Percentiles rank a stretch among this genome's conserved stretches.
phyloP scores from a whole-genome alignment of 92 coral and sea anemone genomes.

The Pocillopora meandrina region DNA sequence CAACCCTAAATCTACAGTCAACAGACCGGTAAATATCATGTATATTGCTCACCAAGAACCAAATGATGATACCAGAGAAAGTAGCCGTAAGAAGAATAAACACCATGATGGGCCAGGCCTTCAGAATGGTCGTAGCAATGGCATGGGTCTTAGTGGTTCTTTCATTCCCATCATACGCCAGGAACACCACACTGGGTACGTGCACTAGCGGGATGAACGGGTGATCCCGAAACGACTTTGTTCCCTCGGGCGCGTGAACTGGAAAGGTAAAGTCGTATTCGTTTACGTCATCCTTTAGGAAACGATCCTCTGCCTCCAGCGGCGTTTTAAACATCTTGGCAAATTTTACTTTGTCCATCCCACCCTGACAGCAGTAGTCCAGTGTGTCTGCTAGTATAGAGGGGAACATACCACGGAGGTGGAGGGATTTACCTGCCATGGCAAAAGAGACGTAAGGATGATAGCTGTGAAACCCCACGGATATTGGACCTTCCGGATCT shows the following conservation, averaged over 20 bases:
- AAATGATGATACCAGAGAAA: slow-evolving; percentile 62
- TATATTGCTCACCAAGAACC: slow-evolving; percentile 62
- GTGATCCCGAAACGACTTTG: slow-evolving; percentile 54
- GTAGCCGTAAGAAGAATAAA: slow-evolving; percentile 61
- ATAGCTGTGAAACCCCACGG: slow-evolving; percentile 27
- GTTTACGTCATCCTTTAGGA: slow-evolving; percentile 17
- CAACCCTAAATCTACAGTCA: not conserved
- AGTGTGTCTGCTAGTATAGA: slow-evolving; percentile 55
- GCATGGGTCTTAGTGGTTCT: slow-evolving; percentile 44
- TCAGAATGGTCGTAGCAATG: slow-evolving; percentile 49
- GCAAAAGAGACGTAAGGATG: slow-evolving; percentile 27
- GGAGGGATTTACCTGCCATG: not conserved
- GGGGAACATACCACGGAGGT: slow-evolving; percentile 69
- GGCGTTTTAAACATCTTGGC: slow-evolving; percentile 53
- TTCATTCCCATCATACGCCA: slow-evolving; percentile 44
- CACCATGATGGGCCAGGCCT: slow-evolving; percentile 67
- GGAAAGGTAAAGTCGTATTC: slow-evolving; percentile 77
- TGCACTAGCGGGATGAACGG: slow-evolving; percentile 58
- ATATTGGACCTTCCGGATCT: slow-evolving; percentile 14
- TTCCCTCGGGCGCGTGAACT: slow-evolving; percentile 54
- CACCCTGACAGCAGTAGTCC: slow-evolving; percentile 57
- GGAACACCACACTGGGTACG: slow-evolving; percentile 64
- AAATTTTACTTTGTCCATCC: slow-evolving; percentile 37
- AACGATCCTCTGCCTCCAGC: slow-evolving; percentile 41
- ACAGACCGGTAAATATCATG: too few species aligned